phyloP scores from a whole-genome alignment of 2,888 invertebrate species.

The Rhopalosiphum nymphaeae region DNA sequence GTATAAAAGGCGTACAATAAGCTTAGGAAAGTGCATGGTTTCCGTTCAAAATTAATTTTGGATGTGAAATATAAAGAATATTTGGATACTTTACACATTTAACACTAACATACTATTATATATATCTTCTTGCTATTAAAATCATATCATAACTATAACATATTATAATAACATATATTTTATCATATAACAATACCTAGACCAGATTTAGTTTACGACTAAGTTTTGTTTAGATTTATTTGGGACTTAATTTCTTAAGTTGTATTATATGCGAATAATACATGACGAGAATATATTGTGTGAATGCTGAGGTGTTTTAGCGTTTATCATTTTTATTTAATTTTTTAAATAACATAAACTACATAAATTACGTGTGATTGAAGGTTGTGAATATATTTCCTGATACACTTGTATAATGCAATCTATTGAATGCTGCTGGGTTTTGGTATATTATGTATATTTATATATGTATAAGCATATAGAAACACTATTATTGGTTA shows the following conservation, averaged over 20 bases:
- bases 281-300: neutral
- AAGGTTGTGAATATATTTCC: slow-evolving; percentile 19
- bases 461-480: neutral
- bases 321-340: neutral
- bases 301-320: slow-evolving; percentile 2
- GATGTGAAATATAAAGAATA: neutral
- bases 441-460: slow-evolving; percentile 41
- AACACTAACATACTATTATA: slow-evolving; percentile 24
- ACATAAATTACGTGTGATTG: neutral
- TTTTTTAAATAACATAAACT: slow-evolving; percentile 18
- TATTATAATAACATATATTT: slow-evolving; percentile 8
- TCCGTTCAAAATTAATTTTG: slow-evolving; percentile 11
- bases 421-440: slow-evolving; percentile 52
- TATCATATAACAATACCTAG: slow-evolving; percentile 19
- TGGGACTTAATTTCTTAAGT: neutral
- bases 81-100: slow-evolving; percentile 21
- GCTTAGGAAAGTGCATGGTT: slow-evolving; percentile 55
- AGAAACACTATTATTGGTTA: slow-evolving; percentile 19
- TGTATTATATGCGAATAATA: slow-evolving; percentile 9
- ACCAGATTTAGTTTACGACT: slow-evolving; percentile 30
- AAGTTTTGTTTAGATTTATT: slow-evolving; percentile 16
- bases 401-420: neutral
- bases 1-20: slow-evolving; percentile 28
- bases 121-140: slow-evolving; percentile 36
- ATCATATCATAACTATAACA: slow-evolving; percentile 22